Base-by-base conservation (phyloP, 2,888 invertebrate species). In the Spodoptera exigua region DNA sequence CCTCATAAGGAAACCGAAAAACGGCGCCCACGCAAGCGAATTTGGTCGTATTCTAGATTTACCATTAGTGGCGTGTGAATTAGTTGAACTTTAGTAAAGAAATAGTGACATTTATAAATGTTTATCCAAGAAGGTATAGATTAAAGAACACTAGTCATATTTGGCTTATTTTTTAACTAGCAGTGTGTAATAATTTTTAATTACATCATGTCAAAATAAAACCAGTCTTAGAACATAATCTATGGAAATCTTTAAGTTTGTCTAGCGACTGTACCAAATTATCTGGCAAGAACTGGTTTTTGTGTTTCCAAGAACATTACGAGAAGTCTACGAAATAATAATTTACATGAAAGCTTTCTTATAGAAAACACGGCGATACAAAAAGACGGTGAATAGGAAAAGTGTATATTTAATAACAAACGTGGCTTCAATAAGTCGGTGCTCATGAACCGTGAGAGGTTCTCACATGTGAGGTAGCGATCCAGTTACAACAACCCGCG, bases 381-480 rank as follows among this genome's bases (percentile, higher is more conserved):
- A 75, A 74, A 75, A 74, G 44, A 2, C 14, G 21, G 48, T 64
- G 51, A 72, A 65, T 75, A 68, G 57, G 63, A 67, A 70, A 78
- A 73, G 68, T 66, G 58, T 75, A 75, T 60, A 73, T 73, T 77
- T 72, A 76, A 78, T 75, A 73, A 82, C 79, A 82, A 82, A 86
- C 82, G 74, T 78, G 80, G 74, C 76, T 83, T 83, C 78, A 84
- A 84, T 84, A 70, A 79, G 82, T 81, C 78, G 79, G 73, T 78
- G 79, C 79, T 74, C 79, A 78, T 67, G 70, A 79, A 86, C 84
- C 90, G 91, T 91, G 89, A 88, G 90, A 86, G 78, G 71, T 88
- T 92, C 91, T 85, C 91, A 89, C 89, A 86, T 83, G 75, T 82
- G 74, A 82, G 76, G 75, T 68, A 67, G 78, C 84, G 90, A 90